Evolutionary conservation across 2,113 vertebrate genomes (phyloP).

Genomic region (Sclerurus mexicanus): DNA sequence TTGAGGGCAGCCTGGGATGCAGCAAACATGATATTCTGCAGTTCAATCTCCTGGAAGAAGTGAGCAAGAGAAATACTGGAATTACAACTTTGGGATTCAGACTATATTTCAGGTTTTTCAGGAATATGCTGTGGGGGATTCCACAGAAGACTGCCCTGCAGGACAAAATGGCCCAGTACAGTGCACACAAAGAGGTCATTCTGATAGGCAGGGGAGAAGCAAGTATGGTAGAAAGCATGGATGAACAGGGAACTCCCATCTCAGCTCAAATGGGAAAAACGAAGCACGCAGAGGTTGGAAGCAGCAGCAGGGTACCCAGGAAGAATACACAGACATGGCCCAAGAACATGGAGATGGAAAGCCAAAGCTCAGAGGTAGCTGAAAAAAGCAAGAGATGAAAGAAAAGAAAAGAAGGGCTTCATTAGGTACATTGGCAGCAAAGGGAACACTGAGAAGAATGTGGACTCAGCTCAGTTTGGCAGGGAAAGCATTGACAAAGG

Average conservation of each 20-base stretch:
- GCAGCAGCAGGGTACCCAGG: background rate
- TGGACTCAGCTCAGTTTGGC: background rate
- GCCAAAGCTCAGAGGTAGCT: background rate
- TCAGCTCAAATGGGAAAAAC: background rate
- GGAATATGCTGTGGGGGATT: background rate
- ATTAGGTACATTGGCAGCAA: background rate
- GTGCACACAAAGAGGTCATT: background rate
- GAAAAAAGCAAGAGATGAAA: background rate
- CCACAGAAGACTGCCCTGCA: background rate
- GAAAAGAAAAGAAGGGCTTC: background rate
- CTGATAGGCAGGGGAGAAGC: background rate
- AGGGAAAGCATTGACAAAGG: background rate
- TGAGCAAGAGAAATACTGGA: background rate
- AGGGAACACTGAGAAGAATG: background rate
- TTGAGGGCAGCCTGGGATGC: background rate
- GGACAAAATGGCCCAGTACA: background rate
- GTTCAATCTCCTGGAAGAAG: background rate
- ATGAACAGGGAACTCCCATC: background rate
- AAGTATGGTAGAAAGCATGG: fast-evolving
- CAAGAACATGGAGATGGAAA: background rate
- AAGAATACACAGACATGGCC: background rate
- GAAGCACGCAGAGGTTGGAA: background rate
- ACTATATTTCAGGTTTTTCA: background rate
- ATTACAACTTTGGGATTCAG: background rate
- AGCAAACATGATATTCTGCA: background rate